Percentiles rank a stretch among this genome's conserved stretches.
phyloP scores from a whole-genome alignment of 2,797 vertebrate species.

The Urophycis tenuis region DNA sequence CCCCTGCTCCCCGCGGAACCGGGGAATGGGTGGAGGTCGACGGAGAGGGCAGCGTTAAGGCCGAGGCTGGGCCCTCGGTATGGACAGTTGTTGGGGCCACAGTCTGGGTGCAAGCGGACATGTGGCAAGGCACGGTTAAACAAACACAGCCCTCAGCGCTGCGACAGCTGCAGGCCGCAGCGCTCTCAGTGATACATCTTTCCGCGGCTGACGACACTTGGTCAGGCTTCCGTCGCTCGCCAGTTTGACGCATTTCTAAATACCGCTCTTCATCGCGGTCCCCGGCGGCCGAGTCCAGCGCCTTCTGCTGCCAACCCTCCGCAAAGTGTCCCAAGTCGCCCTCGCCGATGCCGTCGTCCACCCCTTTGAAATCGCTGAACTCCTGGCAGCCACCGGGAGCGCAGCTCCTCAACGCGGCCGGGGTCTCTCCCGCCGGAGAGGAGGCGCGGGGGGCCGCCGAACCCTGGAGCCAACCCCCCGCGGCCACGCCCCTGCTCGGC shows the following conservation, averaged over 20 bases:
- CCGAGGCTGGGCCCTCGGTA: slow-evolving; percentile 25
- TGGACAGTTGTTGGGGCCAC: slow-evolving; percentile 6
- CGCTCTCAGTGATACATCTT: slow-evolving; percentile 23
- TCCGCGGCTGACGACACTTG: background rate
- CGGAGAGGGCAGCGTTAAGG: slow-evolving; percentile 11
- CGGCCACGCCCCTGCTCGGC: slow-evolving; percentile 72
- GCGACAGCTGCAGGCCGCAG: slow-evolving; percentile 36
- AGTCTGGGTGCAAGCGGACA: slow-evolving; percentile 35
- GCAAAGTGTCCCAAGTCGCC: slow-evolving; percentile 70
- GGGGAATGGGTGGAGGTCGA: slow-evolving; percentile 28
- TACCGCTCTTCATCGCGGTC: slow-evolving; percentile 20
- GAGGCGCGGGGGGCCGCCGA: slow-evolving; percentile 22
- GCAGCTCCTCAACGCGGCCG: slow-evolving; percentile 36
- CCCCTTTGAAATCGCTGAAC: slow-evolving; percentile 95
- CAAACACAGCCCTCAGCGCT: slow-evolving; percentile 31
- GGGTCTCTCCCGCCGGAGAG: slow-evolving; percentile 47
- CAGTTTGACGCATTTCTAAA: slow-evolving; percentile 10
- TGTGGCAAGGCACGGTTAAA: slow-evolving; percentile 24
- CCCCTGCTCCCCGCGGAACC: slow-evolving; percentile 34
- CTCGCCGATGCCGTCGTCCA: slow-evolving; percentile 70
- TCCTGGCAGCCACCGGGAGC: slow-evolving; percentile 68
- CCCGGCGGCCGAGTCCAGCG: slow-evolving; percentile 24
- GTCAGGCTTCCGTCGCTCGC: background rate
- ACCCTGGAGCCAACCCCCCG: slow-evolving; percentile 40
- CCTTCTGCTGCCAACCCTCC: slow-evolving; percentile 40